phyloP scores from a whole-genome alignment of 2,113 vertebrate species.

The Pygoscelis adeliae region DNA sequence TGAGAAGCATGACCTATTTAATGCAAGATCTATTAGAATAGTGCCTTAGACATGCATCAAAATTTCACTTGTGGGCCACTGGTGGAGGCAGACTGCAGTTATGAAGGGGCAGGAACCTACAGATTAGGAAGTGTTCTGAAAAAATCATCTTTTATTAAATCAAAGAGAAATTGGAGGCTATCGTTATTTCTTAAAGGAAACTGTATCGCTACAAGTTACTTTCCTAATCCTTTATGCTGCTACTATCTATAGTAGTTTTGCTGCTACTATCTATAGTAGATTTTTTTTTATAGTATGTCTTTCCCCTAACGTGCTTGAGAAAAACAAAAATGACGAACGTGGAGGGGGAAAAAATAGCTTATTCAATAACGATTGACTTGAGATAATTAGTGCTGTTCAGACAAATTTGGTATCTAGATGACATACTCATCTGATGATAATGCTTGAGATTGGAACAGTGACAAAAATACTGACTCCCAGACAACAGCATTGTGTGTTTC shows the following conservation, averaged over 20 bases:
- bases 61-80: neutral
- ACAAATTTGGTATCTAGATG: neutral
- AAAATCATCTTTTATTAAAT: neutral
- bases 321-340: neutral
- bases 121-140: neutral
- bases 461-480: neutral
- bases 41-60: neutral
- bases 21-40: neutral
- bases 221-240: neutral
- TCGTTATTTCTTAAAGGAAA: neutral
- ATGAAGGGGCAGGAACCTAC: neutral
- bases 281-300: neutral
- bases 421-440: neutral
- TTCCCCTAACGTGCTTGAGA: neutral
- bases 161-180: neutral
- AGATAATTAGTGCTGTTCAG: slow-evolving; percentile 4
- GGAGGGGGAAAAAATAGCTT: neutral
- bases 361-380: neutral
- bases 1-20: slow-evolving; percentile 27
- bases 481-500: neutral
- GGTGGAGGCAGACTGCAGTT: neutral
- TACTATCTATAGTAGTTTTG: neutral
- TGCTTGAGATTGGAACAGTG: neutral
- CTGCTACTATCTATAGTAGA: neutral
- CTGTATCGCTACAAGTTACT: neutral